These are phyloP conservation scores for Chaitophorus viminalis DNA, from an alignment of 2,888 invertebrate species.

Conservation along the genomic window DNA sequence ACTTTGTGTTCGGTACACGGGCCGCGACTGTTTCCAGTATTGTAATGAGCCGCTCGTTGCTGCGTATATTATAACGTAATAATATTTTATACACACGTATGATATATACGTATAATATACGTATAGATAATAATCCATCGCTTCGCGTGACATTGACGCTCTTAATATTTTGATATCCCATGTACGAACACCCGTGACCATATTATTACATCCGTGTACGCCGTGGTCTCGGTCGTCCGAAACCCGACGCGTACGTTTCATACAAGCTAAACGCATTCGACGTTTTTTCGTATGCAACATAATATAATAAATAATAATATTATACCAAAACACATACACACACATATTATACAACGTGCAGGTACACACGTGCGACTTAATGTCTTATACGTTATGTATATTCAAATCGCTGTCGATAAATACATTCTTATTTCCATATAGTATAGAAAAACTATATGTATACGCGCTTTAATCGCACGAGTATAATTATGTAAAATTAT, in stretches of 20 bases:
- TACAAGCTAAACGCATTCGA: neutral
- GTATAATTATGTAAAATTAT: too few relatives aligned
- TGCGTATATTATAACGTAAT: neutral
- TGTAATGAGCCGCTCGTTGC: constrained; percentile 7
- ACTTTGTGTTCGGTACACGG: neutral
- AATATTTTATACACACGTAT: neutral
- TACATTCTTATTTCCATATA: neutral
- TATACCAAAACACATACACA: too few relatives aligned
- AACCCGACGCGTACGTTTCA: neutral
- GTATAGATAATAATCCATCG: constrained; percentile 6
- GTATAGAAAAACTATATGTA: neutral
- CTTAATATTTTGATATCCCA: constrained; percentile 20
- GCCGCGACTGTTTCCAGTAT: neutral
- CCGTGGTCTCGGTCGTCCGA: neutral
- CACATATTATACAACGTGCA: neutral
- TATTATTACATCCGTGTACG: too few relatives aligned
- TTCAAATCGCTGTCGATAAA: neutral
- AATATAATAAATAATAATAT: too few relatives aligned
- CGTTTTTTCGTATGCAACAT: neutral
- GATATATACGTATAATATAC: neutral
- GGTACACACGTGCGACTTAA: too few relatives aligned
- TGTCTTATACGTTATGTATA: too few relatives aligned
- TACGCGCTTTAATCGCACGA: too few relatives aligned
- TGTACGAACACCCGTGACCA: neutral
- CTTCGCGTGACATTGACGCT: neutral